phyloP scores from a whole-genome alignment of 1,140 invertebrate genomes.

The Trichonephila inaurata region DNA sequence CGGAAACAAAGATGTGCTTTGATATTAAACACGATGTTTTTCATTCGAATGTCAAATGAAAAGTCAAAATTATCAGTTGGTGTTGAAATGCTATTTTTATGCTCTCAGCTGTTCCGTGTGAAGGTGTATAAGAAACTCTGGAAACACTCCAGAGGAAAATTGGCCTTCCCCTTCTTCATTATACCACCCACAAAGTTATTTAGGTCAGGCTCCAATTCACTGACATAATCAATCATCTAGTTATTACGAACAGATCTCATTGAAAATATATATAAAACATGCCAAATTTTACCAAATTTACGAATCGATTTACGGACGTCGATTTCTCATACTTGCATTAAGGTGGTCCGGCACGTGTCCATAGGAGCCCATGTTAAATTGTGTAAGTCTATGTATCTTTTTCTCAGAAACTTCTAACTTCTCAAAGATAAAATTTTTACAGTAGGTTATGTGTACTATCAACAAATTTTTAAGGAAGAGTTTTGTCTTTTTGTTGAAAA shows the following conservation, averaged over 20 bases:
- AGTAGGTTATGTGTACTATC: no score
- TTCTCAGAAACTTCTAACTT: no score
- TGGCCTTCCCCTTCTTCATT: constrained; percentile 3
- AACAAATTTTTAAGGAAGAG: no score
- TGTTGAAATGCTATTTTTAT: constrained; percentile 21
- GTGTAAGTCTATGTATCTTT: no score
- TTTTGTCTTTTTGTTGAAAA: no score
- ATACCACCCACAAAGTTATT: constrained; percentile 53
- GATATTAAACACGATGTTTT: not conserved
- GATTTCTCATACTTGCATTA: no score
- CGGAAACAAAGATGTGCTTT: not conserved
- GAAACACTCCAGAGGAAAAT: not conserved
- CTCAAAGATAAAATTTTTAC: no score
- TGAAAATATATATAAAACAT: no score
- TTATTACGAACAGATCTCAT: not conserved
- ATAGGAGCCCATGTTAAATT: no score
- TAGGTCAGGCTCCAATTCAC: constrained; percentile 11
- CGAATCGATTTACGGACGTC: no score
- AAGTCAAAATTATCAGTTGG: not conserved
- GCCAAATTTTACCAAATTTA: no score
- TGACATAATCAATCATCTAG: constrained; percentile 25
- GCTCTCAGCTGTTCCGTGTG: constrained; percentile 30
- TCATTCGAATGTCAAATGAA: not conserved
- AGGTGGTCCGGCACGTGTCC: no score
- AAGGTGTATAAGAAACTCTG: not conserved